These are phyloP conservation scores for Blomia tropicalis DNA, from an alignment of 2,888 invertebrate genomes.

Conservation along the genomic window DNA sequence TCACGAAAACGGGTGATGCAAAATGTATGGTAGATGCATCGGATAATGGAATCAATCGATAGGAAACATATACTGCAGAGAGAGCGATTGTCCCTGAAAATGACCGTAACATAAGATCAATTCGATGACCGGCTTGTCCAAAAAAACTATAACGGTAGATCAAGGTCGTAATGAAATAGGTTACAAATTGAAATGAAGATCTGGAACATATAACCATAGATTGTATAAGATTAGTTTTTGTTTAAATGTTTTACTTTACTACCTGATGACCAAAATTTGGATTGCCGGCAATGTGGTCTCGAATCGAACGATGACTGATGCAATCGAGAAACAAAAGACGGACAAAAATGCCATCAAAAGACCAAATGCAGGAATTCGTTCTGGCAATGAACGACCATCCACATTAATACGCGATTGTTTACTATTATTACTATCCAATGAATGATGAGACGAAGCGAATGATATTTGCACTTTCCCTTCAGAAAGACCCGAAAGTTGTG, in stretches of 20 bases:
- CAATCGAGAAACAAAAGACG: constrained; percentile 17
- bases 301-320: constrained; percentile 22
- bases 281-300: constrained; percentile 8
- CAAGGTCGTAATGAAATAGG: constrained; percentile 1
- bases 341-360: constrained; percentile 22
- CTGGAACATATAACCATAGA: neutral
- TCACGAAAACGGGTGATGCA: constrained; percentile 77
- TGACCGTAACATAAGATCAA: constrained; percentile 1
- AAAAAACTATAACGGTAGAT: neutral
- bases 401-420: neutral
- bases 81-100: constrained; percentile 11
- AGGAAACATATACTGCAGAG: constrained; percentile 11
- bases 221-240: neutral
- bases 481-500: neutral
- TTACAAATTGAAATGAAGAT: constrained; percentile 10
- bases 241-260: neutral
- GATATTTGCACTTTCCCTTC: neutral
- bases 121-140: constrained; percentile 7
- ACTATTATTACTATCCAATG: neutral
- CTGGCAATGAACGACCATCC: neutral
- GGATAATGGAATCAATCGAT: constrained; percentile 59
- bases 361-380: constrained; percentile 20
- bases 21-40: constrained; percentile 78
- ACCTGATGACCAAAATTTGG: constrained; percentile 22
- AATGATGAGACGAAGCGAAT: neutral